These are phyloP conservation scores for Poecilia latipinna DNA, from an alignment of 2,113 vertebrate genomes.

Conservation along the genomic window DNA sequence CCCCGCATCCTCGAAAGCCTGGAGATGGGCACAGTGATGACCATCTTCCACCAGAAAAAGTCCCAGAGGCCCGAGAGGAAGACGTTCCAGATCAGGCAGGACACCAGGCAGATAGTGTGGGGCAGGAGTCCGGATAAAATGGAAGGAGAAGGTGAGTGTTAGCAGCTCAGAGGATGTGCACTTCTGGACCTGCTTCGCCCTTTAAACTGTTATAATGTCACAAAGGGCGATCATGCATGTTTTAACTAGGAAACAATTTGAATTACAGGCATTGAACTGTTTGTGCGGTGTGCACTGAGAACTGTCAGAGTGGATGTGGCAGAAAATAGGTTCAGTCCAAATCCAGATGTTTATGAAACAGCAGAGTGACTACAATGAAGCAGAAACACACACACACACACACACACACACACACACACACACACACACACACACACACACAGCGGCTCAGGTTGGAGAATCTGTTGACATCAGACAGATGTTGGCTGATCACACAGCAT, in stretches of 20 bases:
- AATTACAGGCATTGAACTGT: not conserved
- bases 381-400: not conserved
- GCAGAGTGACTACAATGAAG: not conserved
- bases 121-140: conserved; percentile 83
- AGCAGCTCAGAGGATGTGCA: not conserved
- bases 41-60: conserved; percentile 88
- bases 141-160: conserved; percentile 84
- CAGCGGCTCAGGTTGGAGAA: no score
- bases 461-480: no score
- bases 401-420: no score
- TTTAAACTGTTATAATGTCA: not conserved
- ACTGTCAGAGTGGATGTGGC: not conserved
- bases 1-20: conserved; percentile 82
- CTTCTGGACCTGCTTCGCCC: not conserved
- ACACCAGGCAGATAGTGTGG: conserved; percentile 85
- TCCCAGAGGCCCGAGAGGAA: conserved; percentile 87
- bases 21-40: conserved; percentile 86
- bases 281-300: not conserved
- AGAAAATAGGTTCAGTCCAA: not conserved
- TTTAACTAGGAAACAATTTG: not conserved
- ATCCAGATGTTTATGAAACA: not conserved
- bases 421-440: no score
- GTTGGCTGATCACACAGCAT: no score
- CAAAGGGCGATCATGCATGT: no score
- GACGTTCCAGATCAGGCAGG: conserved; percentile 84